Percentiles rank a stretch among this genome's conserved stretches.
Evolutionary conservation across 2,113 vertebrate genomes (phyloP).

Genomic region (Terrapene triunguis): DNA sequence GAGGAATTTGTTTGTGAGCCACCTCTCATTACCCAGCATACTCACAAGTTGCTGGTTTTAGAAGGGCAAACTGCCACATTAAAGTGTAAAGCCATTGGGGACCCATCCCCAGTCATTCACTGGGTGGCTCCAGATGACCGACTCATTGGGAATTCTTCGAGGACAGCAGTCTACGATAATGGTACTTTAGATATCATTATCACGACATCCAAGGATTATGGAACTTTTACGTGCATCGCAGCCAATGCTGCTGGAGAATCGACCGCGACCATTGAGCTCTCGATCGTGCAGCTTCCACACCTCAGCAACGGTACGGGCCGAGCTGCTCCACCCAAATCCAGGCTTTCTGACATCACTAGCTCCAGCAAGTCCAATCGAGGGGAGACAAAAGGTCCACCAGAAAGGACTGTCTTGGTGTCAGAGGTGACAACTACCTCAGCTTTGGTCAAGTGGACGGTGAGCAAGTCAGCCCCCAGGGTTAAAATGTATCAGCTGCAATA

Average conservation of each 20-base stretch:
- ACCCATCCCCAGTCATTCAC: conserved; percentile 93
- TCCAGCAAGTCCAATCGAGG: conserved; percentile 92
- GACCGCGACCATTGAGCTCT: conserved; percentile 92
- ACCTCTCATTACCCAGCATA: conserved; percentile 96
- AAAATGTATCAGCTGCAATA: conserved; percentile 99
- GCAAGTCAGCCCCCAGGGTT: conserved; percentile 92
- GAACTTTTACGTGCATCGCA: conserved; percentile 96
- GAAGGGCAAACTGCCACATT: conserved; percentile 95
- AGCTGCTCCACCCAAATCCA: conserved; percentile 89
- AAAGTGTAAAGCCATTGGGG: conserved; percentile 96
- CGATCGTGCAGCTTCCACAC: conserved; percentile 95
- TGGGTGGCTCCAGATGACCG: conserved; percentile 95
- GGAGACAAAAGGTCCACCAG: conserved; percentile 86
- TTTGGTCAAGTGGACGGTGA: conserved; percentile 94
- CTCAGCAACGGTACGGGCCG: conserved; percentile 91
- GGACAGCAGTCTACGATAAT: conserved; percentile 92
- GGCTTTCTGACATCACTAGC: conserved; percentile 95
- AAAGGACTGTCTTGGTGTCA: conserved; percentile 91
- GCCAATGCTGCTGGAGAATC: conserved; percentile 96
- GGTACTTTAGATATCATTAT: conserved; percentile 95
- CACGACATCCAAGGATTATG: conserved; percentile 95
- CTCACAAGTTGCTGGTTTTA: conserved; percentile 93
- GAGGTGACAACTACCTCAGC: conserved; percentile 95
- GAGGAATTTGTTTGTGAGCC: conserved; percentile 97
- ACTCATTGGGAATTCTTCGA: conserved; percentile 92